phyloP scores from a whole-genome alignment of 2,113 vertebrate genomes.

The Mungos mungo region DNA sequence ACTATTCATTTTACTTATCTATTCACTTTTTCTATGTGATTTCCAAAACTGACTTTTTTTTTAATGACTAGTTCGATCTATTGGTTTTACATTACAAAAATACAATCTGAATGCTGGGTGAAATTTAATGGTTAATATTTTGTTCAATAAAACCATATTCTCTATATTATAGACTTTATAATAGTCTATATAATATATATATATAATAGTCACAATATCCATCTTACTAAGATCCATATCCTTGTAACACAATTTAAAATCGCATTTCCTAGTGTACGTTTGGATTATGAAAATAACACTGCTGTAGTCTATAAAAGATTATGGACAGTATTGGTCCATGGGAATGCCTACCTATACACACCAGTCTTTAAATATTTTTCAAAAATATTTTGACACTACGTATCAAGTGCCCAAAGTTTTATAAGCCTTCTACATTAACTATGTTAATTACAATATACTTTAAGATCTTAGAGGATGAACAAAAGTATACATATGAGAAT shows the following conservation, averaged over 20 bases:
- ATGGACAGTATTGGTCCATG: no score
- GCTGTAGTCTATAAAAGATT: neutral
- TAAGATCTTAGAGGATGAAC: neutral
- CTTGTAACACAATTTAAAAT: conserved; percentile 5
- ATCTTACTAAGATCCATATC: neutral
- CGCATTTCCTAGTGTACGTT: neutral
- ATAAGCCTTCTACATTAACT: neutral
- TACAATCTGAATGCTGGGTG: neutral
- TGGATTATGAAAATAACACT: neutral
- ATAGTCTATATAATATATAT: no score
- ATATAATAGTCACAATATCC: neutral
- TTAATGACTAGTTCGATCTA: neutral
- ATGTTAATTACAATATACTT: neutral
- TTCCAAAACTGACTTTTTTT: neutral
- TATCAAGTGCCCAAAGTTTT: neutral
- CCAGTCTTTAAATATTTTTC: neutral
- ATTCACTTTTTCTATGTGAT: neutral
- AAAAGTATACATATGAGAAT: neutral
- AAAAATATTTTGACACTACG: neutral
- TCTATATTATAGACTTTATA: neutral
- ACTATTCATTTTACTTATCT: neutral
- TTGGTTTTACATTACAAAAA: neutral
- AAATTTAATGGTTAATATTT: conserved; percentile 10
- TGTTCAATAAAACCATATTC: neutral
- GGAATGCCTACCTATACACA: neutral